These are phyloP conservation scores for Cyclina sinensis DNA, from an alignment of 1,140 invertebrate genomes.

Conservation along the genomic window DNA sequence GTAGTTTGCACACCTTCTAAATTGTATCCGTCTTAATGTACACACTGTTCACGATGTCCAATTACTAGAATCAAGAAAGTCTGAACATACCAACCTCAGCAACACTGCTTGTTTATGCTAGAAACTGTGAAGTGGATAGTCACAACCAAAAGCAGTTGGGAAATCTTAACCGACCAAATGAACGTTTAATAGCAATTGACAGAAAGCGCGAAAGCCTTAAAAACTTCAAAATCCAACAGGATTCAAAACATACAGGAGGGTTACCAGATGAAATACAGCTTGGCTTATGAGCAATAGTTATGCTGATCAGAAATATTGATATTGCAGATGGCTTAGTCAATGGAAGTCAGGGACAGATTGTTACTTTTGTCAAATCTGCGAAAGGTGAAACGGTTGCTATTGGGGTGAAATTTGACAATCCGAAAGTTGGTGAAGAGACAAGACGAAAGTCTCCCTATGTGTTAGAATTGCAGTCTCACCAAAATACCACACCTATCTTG, in stretches of 20 bases:
- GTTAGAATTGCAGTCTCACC: background rate
- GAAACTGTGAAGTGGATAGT: slow-evolving; percentile 22
- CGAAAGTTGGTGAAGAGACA: background rate
- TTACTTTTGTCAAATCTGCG: slow-evolving; percentile 37
- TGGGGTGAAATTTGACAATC: background rate
- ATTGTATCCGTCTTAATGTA: slow-evolving; percentile 61
- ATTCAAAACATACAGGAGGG: slow-evolving; percentile 30
- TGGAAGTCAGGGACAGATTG: slow-evolving; percentile 57
- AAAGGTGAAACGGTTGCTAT: background rate
- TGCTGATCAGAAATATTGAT: slow-evolving; percentile 70
- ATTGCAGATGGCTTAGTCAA: slow-evolving; percentile 68
- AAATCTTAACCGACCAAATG: background rate
- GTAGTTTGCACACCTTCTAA: slow-evolving; percentile 62
- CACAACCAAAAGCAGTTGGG: background rate
- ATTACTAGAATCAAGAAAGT: too few relatives aligned
- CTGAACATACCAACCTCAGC: too few relatives aligned
- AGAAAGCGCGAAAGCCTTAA: background rate
- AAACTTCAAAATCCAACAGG: background rate
- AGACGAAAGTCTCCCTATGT: background rate
- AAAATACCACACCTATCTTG: background rate
- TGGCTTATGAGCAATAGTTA: slow-evolving; percentile 52
- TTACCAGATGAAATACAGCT: background rate
- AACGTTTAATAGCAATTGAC: background rate
- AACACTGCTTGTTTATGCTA: slow-evolving; percentile 24
- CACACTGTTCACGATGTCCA: too few relatives aligned